phyloP scores from a whole-genome alignment of 1,140 invertebrate genomes.

The Drosophila mayri region DNA sequence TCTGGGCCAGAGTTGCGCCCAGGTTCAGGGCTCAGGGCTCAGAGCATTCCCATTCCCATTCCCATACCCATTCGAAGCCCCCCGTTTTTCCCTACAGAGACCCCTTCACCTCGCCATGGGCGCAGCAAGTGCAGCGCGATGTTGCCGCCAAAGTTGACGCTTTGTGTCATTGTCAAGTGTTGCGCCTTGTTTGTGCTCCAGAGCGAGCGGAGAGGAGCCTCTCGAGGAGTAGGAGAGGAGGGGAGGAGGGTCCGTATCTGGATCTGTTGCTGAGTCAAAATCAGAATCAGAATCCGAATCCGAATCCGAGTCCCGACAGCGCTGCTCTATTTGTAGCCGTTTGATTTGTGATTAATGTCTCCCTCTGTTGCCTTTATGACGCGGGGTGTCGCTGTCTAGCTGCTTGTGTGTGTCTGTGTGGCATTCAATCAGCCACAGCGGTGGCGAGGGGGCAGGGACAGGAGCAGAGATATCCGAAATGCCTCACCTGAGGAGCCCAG shows the following conservation, averaged over 20 bases:
- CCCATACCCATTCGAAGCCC: not conserved
- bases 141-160: conserved; percentile 79
- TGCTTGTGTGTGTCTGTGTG: conserved; percentile 9
- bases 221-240: not conserved
- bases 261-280: conserved; percentile 3
- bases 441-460: not conserved
- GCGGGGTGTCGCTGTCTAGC: conserved; percentile 2
- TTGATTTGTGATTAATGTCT: conserved; percentile 74
- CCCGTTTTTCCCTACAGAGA: not conserved
- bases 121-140: conserved; percentile 69
- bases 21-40: conserved; percentile 19
- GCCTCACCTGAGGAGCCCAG: not conserved
- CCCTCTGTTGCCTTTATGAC: conserved; percentile 26
- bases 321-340: conserved; percentile 69
- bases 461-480: not conserved
- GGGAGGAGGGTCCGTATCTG: not conserved
- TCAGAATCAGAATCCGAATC: conserved; percentile 8
- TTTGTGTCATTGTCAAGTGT: conserved; percentile 81
- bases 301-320: conserved; percentile 9
- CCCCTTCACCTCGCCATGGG: conserved; percentile 29
- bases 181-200: conserved; percentile 54
- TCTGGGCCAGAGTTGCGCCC: conserved; percentile 55
- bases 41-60: not conserved
- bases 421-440: conserved; percentile 17
- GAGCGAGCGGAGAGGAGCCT: not conserved